Evolutionary conservation across 2,888 invertebrate species (phyloP), one percentile per base, ranked within the genome.

Genomic region (Eupithecia pulchellata): DNA sequence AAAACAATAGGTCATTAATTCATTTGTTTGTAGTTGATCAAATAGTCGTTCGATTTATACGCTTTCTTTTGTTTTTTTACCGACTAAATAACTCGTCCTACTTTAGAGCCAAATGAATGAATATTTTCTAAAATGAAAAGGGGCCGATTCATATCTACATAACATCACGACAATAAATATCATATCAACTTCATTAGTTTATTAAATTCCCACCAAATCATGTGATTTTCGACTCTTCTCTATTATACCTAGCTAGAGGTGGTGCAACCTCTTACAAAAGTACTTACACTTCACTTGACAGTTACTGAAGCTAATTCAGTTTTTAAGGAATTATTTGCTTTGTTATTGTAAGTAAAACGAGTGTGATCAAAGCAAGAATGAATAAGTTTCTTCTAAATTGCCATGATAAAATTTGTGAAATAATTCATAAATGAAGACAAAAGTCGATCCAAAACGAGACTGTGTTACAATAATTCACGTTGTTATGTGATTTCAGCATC

Each of bases 1-100:
- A 84, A 88, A 82, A 89, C 89, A 88, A 88, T 87, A 77, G 75
- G 77, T 77, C 75, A 79, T 82, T 82, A 78, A 82, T 81, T 81
- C 75, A 78, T 82, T 82, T 78, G 47, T 70, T 79, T 58, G 30
- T 55, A 62, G 57, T 70, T 60, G 32, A 32, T 60, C 30, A 32
- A 52, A 52, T 13, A 25, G 13, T 52, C 52, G 25, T 32, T 60
- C 58, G 17, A 30, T 30, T 30, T 58, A 30, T 9, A 30, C 29
- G 30, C 4, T 29, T 29, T 58, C 30, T 32, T 32, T 29, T 58
- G 27, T 66, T 72, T 70, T 20, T 71, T 72, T 32, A 20, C 34
- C 5, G 34, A n/a, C n/a, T n/a, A 17, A 57, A 57, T 29, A 52
- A 13, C 52, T 52, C 25, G 25, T 13, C 4, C 52, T 25, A 20